Evolutionary conservation across 1,140 invertebrate genomes (phyloP).

Genomic region (Physella acuta): DNA sequence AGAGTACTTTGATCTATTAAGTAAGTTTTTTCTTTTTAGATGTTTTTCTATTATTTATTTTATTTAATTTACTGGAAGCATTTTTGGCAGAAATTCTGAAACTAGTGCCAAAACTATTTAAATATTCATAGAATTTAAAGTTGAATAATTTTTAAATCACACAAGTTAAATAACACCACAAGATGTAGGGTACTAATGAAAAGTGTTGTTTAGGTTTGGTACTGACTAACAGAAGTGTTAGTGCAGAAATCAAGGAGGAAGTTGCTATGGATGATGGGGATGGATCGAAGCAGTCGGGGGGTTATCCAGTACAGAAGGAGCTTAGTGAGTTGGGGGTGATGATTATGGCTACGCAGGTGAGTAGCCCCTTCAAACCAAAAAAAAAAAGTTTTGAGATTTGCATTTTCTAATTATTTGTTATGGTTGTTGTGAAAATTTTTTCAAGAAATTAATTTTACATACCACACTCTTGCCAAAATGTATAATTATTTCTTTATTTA

Average conservation of each 20-base stretch:
- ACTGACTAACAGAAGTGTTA: slow-evolving; percentile 7
- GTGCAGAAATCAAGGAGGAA: slow-evolving; percentile 29
- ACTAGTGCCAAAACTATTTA: not conserved
- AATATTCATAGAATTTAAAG: not conserved
- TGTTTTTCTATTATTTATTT: no score
- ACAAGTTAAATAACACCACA: not conserved
- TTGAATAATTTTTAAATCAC: not conserved
- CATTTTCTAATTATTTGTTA: no score
- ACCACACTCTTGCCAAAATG: no score
- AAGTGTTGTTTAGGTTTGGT: slow-evolving; percentile 12
- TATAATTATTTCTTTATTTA: no score
- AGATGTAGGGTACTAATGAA: not conserved
- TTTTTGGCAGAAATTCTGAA: not conserved
- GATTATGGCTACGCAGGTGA: slow-evolving; percentile 67
- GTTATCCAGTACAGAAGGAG: slow-evolving; percentile 61
- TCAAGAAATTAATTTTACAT: no score
- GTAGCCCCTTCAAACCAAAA: no score
- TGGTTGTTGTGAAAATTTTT: no score
- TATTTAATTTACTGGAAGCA: not conserved
- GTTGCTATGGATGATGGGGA: slow-evolving; percentile 69
- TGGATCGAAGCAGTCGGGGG: slow-evolving; percentile 50
- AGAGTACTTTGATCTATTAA: slow-evolving; percentile 81
- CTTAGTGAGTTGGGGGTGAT: slow-evolving; percentile 75
- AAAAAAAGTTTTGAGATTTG: no score
- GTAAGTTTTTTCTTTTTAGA: no score